Evolutionary conservation across 37 sponge, comb jelly and placozoan species (phyloP), one percentile per base, ranked within the genome.

Genomic region (Haliclona indistincta): DNA sequence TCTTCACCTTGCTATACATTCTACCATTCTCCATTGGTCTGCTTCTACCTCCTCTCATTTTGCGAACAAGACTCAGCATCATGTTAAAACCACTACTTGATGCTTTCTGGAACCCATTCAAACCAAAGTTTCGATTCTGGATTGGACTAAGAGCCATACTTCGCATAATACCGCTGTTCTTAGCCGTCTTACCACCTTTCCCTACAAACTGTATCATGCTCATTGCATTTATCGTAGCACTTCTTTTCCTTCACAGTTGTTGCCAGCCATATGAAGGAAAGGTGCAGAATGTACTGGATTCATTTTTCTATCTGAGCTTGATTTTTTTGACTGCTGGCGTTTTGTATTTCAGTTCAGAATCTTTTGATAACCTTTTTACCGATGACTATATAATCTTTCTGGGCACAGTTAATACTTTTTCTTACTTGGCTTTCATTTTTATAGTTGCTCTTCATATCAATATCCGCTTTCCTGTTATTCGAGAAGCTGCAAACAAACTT

Each of bases 81-180:
- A 82, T 67, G 66, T 36, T 82, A 30, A 67, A 70, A 2, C 83
- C 83, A 23, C 7, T 82, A 0, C 56, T 42, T 40, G 83, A 82
- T 30, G 83, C 83, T 6, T 40, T 82, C 17, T 82, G 44, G 39
- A 66, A 49, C 2, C 75, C 83, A 1, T 82, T 53, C 26, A 65
- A 74, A 43, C 67, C 39, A 1, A 73, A 74, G 32, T 82, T 34
- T 52, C 58, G 67, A 1, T 65, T 36, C 56, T 82, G 83, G 83
- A 8, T 74, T 36, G 75, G 83, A 41, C 11, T 82, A 35, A 71
- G 70, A 20, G 20, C 61, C 15, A 45, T 80, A 1, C 4, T 70
- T 4, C 41, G 69, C 20, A 34, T 55, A 3, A 33, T 79, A 13
- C 58, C 68, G 17, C 43, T 68, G 67, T 10, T 44, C 35, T 33